Evolutionary conservation across 53 echinoderm and acorn worm genomes (phyloP), one percentile per base, ranked within the genome.

Genomic region (Zoroaster sp.): DNA sequence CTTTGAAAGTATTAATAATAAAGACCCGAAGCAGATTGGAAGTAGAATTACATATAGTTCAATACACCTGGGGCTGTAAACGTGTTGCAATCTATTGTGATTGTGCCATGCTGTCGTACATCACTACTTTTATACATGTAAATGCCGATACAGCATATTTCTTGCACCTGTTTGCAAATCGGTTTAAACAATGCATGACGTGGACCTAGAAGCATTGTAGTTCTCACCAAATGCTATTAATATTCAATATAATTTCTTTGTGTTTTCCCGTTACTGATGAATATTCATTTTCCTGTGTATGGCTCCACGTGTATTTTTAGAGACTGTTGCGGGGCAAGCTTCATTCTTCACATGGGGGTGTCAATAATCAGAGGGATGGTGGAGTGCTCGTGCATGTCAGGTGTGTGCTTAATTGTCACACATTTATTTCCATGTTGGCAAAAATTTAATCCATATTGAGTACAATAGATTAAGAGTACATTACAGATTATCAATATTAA

Each of bases 281-380:
- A 85, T 85, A 85, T 70, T 85, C 71, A 69, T 9, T 47, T 85
- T 67, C 70, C 69, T 36, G 20, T 37, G 85, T 71, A 85, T 85
- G 36, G 85, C 44, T 69, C 63, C 85, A 85, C 85, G 85, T 85
- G 85, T 85, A 85, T 85, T 85, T 85, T 85, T 85, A 85, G 85
- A 85, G 85, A 70, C 71, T 85, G 85, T 85, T 85, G 85, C 85
- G 85, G 85, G 85, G 85, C 85, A 85, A 37, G 25, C 46, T 70
- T 71, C 85, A 85, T 85, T 85, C n/a, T 85, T 35, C 35, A 23
- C 15, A 14, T 12, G n/a, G 11, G 51, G 85, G 85, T 45, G 85
- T 85, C 47, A 46, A 69, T 82, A 25, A 12, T 31, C 12, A 38
- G 37, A 10, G 39, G 78, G n/a, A 38, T n/a, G n/a, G n/a, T n/a